Conservation (phyloP, 1,140 invertebrate species). For the Dendroctonus ponderosae region DNA sequence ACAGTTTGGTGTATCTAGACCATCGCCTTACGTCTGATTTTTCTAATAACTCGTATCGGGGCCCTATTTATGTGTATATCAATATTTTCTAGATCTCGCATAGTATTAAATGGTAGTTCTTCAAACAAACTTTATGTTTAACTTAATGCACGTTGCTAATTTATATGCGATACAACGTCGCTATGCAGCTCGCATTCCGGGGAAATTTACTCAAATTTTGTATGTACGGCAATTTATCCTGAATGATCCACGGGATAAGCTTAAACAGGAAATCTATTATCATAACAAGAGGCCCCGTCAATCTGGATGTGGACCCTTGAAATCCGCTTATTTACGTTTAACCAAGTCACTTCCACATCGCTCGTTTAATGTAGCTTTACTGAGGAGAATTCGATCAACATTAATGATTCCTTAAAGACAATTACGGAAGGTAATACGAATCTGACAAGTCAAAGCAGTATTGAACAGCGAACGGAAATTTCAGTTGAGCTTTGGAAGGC, state of each 20-base stretch:
- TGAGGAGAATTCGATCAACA: neutral
- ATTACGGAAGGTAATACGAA: too few relatives aligned
- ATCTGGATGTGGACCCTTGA: conserved; percentile 5
- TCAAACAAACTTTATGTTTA: too few relatives aligned
- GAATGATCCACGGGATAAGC: conserved; percentile 1
- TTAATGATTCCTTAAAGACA: neutral
- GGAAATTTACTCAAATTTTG: conserved; percentile 1
- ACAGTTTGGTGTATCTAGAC: too few relatives aligned
- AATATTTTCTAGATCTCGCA: too few relatives aligned
- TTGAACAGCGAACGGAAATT: too few relatives aligned
- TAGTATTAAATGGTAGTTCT: too few relatives aligned
- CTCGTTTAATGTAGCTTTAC: neutral
- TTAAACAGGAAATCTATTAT: conserved; percentile 8
- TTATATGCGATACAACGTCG: neutral
- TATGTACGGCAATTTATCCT: conserved; percentile 4
- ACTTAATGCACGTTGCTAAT: too few relatives aligned
- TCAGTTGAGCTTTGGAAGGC: too few relatives aligned
- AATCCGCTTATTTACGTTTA: conserved; percentile 7
- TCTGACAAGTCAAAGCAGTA: too few relatives aligned
- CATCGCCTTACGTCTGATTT: too few relatives aligned
- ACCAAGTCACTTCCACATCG: neutral
- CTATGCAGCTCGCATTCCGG: neutral
- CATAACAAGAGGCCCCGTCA: conserved; percentile 6
- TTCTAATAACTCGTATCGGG: too few relatives aligned
- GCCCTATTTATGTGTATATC: too few relatives aligned